Base-by-base conservation (phyloP, 1,140 invertebrate species). In the Bombus difficillimus region DNA sequence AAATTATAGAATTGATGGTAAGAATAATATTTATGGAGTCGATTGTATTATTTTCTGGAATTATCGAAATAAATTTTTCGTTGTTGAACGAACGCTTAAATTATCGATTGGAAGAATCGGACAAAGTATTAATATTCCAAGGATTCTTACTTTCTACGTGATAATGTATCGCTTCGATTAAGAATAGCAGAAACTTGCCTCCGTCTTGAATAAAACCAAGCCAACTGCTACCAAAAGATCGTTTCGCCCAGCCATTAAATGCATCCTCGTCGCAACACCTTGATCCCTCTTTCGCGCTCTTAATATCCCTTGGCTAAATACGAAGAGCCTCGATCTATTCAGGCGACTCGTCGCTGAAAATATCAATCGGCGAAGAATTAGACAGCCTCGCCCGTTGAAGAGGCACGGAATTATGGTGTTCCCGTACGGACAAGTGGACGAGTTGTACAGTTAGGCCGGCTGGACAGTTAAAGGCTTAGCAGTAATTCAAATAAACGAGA, bases 401-500 rank as follows among this genome's bases (percentile, higher is more conserved):
- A 41, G 53, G 3, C 25, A 77, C 15, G 57, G 57, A 78, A 78
- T 66, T 66, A 78, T 32, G 75, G 75, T 77, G 75, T 64, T 78
- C 37, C 59, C 57, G 59, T 59, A 32, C 37, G 25, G 75, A 78
- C 75, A 78, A 78, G 75, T 64, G 75, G 75, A 78, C 25, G 57
- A 78, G 75, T 78, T 59, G 77, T 80, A 80, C 83, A 80, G 76
- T 80, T 85, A 78, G 68, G 18, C 39, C 66, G 41, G 4, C 41
- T 2, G 43, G 85, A 72, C 83, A 77, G 69, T 78, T 69, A 86
- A 83, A 85, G 77, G 73, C 72, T 22, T n/a, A 81, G 78, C 72
- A 64, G 72, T 92, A 89, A 89, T 81, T 92, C 86, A 86, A 73
- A 76, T 78, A 86, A 92, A 89, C 78, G 86, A 90, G 89, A 28